Conservation (phyloP, 2,888 invertebrate genomes). For the Tuberolachnus salignus region DNA sequence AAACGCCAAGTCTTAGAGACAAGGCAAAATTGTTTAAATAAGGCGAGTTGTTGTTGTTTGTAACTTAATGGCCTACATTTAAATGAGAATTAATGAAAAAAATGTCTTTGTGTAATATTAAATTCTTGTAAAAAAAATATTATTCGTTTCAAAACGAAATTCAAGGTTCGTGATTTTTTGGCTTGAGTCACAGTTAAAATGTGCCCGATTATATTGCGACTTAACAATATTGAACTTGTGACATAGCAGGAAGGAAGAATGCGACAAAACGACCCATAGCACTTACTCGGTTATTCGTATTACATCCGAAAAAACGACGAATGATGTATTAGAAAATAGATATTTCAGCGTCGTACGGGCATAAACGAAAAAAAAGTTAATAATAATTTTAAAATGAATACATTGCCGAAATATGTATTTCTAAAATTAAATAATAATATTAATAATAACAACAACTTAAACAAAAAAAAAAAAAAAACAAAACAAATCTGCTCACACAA, state of each 20-base stretch:
- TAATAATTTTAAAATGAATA: neutral
- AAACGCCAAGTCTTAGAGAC: no score
- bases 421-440: constrained; percentile 25
- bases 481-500: constrained; percentile 41
- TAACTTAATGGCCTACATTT: neutral
- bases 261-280: neutral
- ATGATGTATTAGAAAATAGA: neutral
- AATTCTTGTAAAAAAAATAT: constrained; percentile 12
- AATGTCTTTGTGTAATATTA: neutral
- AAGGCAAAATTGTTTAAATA: no score
- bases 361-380: neutral
- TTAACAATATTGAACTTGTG: constrained; percentile 31
- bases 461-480: constrained; percentile 48
- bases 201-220: constrained; percentile 33
- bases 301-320: neutral
- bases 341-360: neutral
- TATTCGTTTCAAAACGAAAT: constrained; percentile 23
- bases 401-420: neutral
- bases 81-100: neutral
- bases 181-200: constrained; percentile 14
- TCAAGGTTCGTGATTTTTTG: constrained; percentile 10
- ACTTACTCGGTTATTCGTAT: constrained; percentile 48
- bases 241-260: constrained; percentile 14
- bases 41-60: no score
- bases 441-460: constrained; percentile 42